Evolutionary conservation across 2,113 vertebrate species (phyloP), one percentile per base, ranked within the genome.

Genomic region (Phocoena sinus): DNA sequence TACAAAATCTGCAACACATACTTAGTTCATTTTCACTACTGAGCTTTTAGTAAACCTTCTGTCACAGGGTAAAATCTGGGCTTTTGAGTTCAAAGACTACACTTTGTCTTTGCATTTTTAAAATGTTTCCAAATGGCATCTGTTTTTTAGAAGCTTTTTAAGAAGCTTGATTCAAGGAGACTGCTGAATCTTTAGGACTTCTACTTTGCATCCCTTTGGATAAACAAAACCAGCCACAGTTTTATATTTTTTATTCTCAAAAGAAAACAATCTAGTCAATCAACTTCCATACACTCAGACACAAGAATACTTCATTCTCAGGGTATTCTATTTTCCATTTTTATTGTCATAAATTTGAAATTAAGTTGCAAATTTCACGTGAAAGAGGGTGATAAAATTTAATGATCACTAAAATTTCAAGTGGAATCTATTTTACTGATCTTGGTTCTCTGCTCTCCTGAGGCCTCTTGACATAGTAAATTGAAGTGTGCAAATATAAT

Each of bases 351-450:
- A 98, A 97, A 97, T 97, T 96, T 97, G 77, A 95, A 96, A 97
- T 96, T 98, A 98, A 97, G 79, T 97, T 98, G 65, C 81, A 95
- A 97, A 97, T 93, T 98, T 98, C 97, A 97, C 84, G 79, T 97
- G 97, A 98, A 98, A 97, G n/a, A 91, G 93, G 92, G 94, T 95
- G 79, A 97, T 97, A 97, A 98, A 97, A 97, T 93, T 97, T 98
- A 98, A 98, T 93, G 95, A 91, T 58, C 95, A 97, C 89, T 95
- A 95, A 96, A 94, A 97, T 83, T 95, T 97, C 96, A 97, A 96
- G 94, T 95, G 67, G 74, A 98, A 95, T 94, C 44, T 70, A 93
- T 94, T 98, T 98, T 84, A 95, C 90, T 96, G 84, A 95, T 53
- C 70, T 86, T 76, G 62, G 47, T 56, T 97, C 73, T 85, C 85